phyloP scores from a whole-genome alignment of 2,888 invertebrate species.

The Drosophila pullipes region DNA sequence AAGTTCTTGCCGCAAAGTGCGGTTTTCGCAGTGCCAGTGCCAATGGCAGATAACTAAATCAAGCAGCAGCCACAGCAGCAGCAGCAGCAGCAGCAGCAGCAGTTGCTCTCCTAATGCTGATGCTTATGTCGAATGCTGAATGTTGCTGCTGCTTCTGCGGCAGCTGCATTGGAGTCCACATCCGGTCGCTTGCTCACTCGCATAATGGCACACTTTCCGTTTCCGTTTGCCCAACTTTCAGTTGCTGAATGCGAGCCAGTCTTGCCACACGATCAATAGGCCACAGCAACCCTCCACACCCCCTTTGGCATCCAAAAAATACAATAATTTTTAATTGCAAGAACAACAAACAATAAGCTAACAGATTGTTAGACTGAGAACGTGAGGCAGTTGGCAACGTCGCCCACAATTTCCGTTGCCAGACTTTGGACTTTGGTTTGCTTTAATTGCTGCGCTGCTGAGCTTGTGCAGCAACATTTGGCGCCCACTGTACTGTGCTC shows the following conservation, averaged over 20 bases:
- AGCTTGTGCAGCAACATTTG: conserved; percentile 46
- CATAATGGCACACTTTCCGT: conserved; percentile 79
- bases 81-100: conserved; percentile 19
- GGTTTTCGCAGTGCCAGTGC: conserved; percentile 37
- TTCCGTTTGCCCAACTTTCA: conserved; percentile 67
- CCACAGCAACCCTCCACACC: neutral
- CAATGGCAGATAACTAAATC: conserved; percentile 69
- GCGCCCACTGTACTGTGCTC: conserved; percentile 53
- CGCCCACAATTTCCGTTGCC: conserved; percentile 64
- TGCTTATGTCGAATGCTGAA: neutral
- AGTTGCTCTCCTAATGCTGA: conserved; percentile 1
- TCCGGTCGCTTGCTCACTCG: conserved; percentile 36
- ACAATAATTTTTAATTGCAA: conserved; percentile 75
- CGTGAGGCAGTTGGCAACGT: conserved; percentile 12
- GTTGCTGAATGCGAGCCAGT: neutral
- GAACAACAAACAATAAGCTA: conserved; percentile 64
- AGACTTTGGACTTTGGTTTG: conserved; percentile 56
- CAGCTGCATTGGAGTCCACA: conserved; percentile 48
- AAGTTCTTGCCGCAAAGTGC: conserved; percentile 60
- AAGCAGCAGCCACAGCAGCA: conserved; percentile 38
- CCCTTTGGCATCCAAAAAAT: conserved; percentile 21
- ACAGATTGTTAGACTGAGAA: conserved; percentile 49
- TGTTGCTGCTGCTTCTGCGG: conserved; percentile 23
- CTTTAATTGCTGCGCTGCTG: conserved; percentile 63
- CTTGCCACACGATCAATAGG: conserved; percentile 59